Base-by-base conservation (phyloP, 2,797 vertebrate genomes). In the Poeciliopsis presidionis region DNA sequence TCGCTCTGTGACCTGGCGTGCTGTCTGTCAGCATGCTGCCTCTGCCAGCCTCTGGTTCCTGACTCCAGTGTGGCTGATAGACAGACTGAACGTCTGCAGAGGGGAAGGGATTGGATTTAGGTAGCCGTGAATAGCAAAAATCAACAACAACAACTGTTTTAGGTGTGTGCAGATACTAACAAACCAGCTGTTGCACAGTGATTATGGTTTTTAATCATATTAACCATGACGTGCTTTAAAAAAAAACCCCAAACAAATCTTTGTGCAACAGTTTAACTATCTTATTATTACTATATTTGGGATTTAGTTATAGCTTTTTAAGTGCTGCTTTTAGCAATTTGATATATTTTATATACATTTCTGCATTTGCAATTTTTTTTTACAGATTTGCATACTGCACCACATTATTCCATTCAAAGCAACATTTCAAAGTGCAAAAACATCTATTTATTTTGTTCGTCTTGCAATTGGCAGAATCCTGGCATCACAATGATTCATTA, bases 11-110 rank as follows among this genome's bases (percentile, higher is more conserved):
- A 78, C 46, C 88, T 80, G 70, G 81, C 72, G 43, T 51, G 65
- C 28, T 45, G 6, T 73, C 28, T 83, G 80, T 82, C 81, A 87
- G 74, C 75, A 28, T 72, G 84, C 73, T 61, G 11, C 36, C 47
- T 39, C 51, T 61, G 8, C 30, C 47, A 43, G 57, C 4, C 28
- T 75, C 65, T 30, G n/a, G 76, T 47, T 16, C 59, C 67, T 12
- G 53, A 53, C 43, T 73, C 69, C 13, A 39, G 14, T 59, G 65
- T 77, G 76, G 63, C 57, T 59, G 59, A 39, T 41, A 72, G 12
- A 51, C 47, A 28, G 70, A 25, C 63, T 67, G 49, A 12, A 14
- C 14, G 81, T 78, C 84, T 69, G 87, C 81, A 67, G 70, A 41
- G 39, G 30, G n/a, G 30, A 70, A 18, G 57, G 36, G 1, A 49